These are phyloP conservation scores for Dermatemys mawii DNA, from an alignment of 2,113 vertebrate species.

Conservation along the genomic window DNA sequence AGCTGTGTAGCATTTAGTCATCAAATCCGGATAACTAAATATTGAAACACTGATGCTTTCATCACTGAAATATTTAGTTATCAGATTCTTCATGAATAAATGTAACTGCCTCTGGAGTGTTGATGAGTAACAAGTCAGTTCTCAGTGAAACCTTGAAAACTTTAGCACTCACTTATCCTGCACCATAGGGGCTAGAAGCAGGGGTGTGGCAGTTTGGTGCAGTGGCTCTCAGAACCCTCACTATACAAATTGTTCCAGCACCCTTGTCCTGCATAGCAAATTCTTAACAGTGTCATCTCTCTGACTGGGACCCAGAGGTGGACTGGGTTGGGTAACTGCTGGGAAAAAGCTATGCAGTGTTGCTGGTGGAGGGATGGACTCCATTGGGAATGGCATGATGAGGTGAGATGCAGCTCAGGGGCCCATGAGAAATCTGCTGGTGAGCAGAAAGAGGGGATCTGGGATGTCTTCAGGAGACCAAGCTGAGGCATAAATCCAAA, in stretches of 20 bases:
- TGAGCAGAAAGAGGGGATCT: neutral
- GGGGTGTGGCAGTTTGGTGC: no score
- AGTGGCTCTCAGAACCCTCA: no score
- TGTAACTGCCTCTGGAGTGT: neutral
- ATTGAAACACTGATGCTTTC: neutral
- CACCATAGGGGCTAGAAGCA: neutral
- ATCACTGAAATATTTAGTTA: neutral
- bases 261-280: neutral
- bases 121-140: accelerated
- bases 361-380: neutral
- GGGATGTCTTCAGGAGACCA: neutral
- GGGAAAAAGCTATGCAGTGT: neutral
- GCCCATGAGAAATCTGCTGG: neutral
- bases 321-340: neutral
- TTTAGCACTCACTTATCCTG: neutral
- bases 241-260: no score
- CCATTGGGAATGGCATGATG: neutral
- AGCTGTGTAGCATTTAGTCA: neutral
- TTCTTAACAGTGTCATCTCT: neutral
- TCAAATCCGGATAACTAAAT: neutral
- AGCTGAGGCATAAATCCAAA: neutral
- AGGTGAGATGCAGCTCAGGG: neutral
- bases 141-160: neutral
- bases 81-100: neutral
- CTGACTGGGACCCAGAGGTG: accelerated